Conservation (phyloP, 1,140 invertebrate species). For the Ceratina australensis region DNA sequence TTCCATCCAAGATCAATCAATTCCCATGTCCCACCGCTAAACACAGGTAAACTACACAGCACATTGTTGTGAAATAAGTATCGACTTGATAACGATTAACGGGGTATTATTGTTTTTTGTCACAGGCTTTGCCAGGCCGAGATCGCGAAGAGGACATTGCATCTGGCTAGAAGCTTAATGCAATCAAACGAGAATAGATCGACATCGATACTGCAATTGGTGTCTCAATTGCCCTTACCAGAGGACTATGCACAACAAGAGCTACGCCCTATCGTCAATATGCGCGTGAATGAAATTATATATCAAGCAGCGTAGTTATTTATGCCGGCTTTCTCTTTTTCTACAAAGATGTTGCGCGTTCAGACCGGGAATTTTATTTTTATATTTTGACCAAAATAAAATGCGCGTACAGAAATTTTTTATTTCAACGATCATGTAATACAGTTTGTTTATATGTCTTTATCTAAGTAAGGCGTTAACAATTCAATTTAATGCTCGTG, state of each 20-base stretch:
- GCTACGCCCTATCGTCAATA: constrained; percentile 77
- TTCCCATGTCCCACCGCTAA: constrained; percentile 83
- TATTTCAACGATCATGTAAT: too few species aligned
- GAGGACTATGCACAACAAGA: constrained; percentile 85
- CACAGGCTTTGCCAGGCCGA: constrained; percentile 82
- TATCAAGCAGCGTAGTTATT: constrained; percentile 17
- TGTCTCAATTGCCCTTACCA: constrained; percentile 82
- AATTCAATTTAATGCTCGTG: too few species aligned
- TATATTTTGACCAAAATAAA: too few species aligned
- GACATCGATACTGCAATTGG: constrained; percentile 76
- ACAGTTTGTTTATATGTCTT: too few species aligned
- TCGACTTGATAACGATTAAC: background rate
- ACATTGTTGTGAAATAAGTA: too few species aligned
- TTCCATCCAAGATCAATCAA: constrained; percentile 83
- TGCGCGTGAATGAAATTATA: constrained; percentile 68
- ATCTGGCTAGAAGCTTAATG: constrained; percentile 80
- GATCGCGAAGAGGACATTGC: constrained; percentile 82
- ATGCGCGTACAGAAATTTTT: too few species aligned
- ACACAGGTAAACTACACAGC: constrained; percentile 78
- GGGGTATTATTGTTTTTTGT: background rate
- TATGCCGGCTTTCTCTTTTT: too few species aligned
- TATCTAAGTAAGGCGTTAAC: too few species aligned
- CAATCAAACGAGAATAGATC: constrained; percentile 72
- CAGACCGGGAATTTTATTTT: too few species aligned
- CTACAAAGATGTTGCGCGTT: too few species aligned